Conservation (phyloP, 2,888 invertebrate species). For the Bibio marci region DNA sequence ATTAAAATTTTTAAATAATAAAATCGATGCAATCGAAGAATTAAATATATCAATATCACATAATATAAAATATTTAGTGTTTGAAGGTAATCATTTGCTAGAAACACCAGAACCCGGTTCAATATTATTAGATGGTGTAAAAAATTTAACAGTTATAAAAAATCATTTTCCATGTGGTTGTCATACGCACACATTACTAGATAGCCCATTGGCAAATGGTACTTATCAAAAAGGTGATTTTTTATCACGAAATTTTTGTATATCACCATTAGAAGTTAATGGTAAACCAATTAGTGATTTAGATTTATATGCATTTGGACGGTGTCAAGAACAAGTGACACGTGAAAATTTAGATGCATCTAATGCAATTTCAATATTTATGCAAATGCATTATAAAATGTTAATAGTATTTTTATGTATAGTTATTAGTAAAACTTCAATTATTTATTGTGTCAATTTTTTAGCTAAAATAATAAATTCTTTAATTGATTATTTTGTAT, state of each 20-base stretch:
- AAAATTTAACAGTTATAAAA: slow-evolving; percentile 49
- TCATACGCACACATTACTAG: slow-evolving; percentile 57
- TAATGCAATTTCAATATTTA: not conserved
- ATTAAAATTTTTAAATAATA: slow-evolving; percentile 66
- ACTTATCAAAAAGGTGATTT: slow-evolving; percentile 43
- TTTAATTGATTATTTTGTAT: too few relatives aligned
- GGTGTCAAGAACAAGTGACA: slow-evolving; percentile 49
- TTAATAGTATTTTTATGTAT: too few relatives aligned
- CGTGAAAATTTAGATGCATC: slow-evolving; percentile 45
- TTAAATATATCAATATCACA: slow-evolving; percentile 53
- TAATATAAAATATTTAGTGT: slow-evolving; percentile 49
- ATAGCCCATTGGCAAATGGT: slow-evolving; percentile 55
- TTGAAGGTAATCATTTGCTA: slow-evolving; percentile 70
- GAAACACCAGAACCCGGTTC: slow-evolving; percentile 52
- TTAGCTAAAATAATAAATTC: too few relatives aligned
- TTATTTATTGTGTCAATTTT: too few relatives aligned
- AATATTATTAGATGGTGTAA: slow-evolving; percentile 53
- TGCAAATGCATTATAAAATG: too few relatives aligned
- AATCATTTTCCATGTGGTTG: slow-evolving; percentile 83
- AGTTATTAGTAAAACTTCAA: too few relatives aligned
- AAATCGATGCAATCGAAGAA: slow-evolving; percentile 66
- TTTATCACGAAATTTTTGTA: slow-evolving; percentile 62
- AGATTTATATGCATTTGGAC: slow-evolving; percentile 45
- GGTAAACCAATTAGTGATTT: slow-evolving; percentile 55
- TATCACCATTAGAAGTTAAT: slow-evolving; percentile 69